Evolutionary conservation across 2,888 invertebrate species (phyloP).

Genomic region (Lasioglossum leucozonium): DNA sequence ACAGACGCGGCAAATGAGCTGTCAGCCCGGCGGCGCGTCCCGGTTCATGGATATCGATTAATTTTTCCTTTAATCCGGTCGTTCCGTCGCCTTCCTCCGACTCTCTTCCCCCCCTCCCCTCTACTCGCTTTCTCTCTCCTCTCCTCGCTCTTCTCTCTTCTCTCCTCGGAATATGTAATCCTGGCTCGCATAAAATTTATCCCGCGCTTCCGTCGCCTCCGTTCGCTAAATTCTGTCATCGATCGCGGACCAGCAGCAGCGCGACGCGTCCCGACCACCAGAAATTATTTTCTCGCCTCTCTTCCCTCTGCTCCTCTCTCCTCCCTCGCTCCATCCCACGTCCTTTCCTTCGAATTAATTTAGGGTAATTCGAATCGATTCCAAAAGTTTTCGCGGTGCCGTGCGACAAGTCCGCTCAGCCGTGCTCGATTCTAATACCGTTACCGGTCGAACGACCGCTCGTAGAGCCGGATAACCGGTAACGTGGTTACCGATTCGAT

Average conservation of each 20-base stretch:
- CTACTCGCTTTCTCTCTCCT: not conserved
- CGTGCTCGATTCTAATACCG: not conserved
- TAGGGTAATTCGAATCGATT: not conserved
- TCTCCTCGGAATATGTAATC: not conserved
- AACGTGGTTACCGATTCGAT: constrained; percentile 7
- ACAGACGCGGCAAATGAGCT: constrained; percentile 45
- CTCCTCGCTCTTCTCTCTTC: not conserved
- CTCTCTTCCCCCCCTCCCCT: not conserved
- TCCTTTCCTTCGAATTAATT: constrained; percentile 11
- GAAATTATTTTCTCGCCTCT: constrained; percentile 15
- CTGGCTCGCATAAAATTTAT: constrained; percentile 24
- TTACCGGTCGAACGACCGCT: not conserved
- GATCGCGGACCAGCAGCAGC: constrained; percentile 14
- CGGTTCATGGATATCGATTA: constrained; percentile 28
- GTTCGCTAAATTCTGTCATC: not conserved
- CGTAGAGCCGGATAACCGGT: constrained; percentile 3
- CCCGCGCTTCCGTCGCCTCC: not conserved
- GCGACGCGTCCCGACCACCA: not conserved
- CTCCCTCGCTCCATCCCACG: not conserved
- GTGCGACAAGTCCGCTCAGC: constrained; percentile 1
- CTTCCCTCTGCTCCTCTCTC: not conserved
- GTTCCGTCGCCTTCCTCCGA: not conserved
- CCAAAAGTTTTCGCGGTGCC: constrained; percentile 9
- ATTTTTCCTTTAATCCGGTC: constrained; percentile 26
- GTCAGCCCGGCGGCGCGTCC: constrained; percentile 30